phyloP scores from a whole-genome alignment of 2,797 vertebrate genomes.

The Remorina albescens region DNA sequence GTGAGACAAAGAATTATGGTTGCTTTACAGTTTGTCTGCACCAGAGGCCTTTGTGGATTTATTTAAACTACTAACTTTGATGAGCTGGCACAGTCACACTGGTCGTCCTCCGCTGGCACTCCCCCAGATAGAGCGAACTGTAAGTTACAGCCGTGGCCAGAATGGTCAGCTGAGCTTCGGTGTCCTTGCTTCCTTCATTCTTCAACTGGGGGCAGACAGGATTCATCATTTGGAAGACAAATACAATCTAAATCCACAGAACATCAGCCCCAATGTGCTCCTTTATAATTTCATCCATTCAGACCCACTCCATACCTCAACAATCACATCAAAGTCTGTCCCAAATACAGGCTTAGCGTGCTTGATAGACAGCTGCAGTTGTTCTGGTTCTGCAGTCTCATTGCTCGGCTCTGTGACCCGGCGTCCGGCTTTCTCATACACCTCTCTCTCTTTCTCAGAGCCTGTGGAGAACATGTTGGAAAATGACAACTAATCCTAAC shows the following conservation, averaged over 20 bases:
- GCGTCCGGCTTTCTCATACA: constrained; percentile 80
- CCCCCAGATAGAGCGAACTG: constrained; percentile 75
- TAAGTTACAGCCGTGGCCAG: constrained; percentile 77
- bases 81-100: constrained; percentile 72
- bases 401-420: constrained; percentile 9
- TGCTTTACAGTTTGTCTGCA: background rate
- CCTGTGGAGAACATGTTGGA: constrained; percentile 66
- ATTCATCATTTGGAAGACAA: background rate
- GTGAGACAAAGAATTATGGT: background rate
- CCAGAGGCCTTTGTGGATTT: background rate
- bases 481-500: background rate
- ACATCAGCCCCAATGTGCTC: background rate
- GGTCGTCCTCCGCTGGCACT: constrained; percentile 71
- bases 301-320: constrained; percentile 71
- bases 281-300: background rate
- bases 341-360: constrained; percentile 79
- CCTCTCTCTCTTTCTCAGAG: constrained; percentile 83
- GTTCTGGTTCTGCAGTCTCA: constrained; percentile 8
- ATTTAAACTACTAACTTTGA: constrained; percentile 61
- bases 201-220: constrained; percentile 61
- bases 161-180: constrained; percentile 72
- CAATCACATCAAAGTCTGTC: constrained; percentile 85
- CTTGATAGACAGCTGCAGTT: constrained; percentile 79
- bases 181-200: constrained; percentile 72
- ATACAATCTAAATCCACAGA: background rate